Evolutionary conservation across 2,888 invertebrate species (phyloP).

Genomic region (Hirtodrosophila confusa): DNA sequence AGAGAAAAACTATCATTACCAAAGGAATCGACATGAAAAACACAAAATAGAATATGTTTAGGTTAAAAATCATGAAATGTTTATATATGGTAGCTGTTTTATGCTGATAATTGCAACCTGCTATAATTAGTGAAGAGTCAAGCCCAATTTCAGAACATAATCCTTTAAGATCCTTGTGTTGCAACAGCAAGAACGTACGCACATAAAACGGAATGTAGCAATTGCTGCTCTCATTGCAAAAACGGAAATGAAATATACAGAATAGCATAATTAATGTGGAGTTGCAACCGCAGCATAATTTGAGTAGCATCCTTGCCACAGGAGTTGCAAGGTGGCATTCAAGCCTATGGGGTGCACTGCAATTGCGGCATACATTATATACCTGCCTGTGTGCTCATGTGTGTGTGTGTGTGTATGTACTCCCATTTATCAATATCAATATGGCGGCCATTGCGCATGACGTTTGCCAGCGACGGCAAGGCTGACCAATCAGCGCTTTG

Average conservation of each 20-base stretch:
- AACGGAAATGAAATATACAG: constrained; percentile 36
- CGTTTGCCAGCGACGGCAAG: constrained; percentile 19
- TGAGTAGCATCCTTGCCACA: constrained; percentile 47
- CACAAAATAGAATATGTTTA: no score
- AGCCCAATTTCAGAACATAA: constrained; percentile 7
- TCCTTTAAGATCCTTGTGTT: constrained; percentile 13
- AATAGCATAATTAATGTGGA: constrained; percentile 41
- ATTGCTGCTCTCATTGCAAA: constrained; percentile 28
- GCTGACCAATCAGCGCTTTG: constrained; percentile 75
- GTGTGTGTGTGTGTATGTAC: constrained; percentile 15
- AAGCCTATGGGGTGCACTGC: constrained; percentile 31
- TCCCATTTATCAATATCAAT: constrained; percentile 54
- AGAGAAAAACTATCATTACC: no score
- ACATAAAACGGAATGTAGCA: constrained; percentile 34
- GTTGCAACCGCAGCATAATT: constrained; percentile 28
- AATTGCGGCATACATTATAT: constrained; percentile 16
- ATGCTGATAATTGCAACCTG: no score
- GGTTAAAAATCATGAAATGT: no score
- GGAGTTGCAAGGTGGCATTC: constrained; percentile 20
- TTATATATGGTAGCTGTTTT: no score
- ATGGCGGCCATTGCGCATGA: constrained; percentile 82
- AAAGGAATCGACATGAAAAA: no score
- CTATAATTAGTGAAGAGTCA: neutral
- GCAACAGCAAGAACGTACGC: constrained; percentile 3
- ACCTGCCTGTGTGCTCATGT: neutral